Evolutionary conservation across 2,888 invertebrate species (phyloP), one percentile per base, ranked within the genome.

Genomic region (Scaptomyza polygonia): DNA sequence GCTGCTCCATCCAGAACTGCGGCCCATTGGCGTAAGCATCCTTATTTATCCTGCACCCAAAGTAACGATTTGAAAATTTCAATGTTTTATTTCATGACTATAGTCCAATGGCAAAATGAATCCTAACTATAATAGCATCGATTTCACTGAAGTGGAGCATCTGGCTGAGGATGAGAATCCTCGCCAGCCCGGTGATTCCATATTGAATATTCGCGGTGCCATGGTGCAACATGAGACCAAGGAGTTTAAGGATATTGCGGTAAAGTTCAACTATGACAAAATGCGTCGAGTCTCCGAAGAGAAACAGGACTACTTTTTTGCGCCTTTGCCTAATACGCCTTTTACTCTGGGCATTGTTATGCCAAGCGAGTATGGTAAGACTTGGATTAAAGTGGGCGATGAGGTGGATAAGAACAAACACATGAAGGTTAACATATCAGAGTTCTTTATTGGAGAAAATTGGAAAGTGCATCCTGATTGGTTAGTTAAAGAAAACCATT

Each of bases 61-160:
- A 0, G n/a, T 9, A 36, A 0, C 4, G 11, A 25, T 25, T 0
- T 12, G 18, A 14, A 14, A 5, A n/a, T 9, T 9, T 8, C 25
- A 4, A 2, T 12, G 1, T n/a, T 32, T 5, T 3, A 5, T 43
- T 45, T 7, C 8, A 14, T 11, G 12, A 14, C 1, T 25, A 3
- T 48, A 91, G 91, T 77, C 78, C 45, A 78, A 81, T 59, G 84
- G 84, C 3, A 83, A 75, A 18, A 92, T 96, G 59, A 98, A 97
- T 92, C 94, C 95, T n/a, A 98, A 98, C 91, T 99, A 97, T 92
- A 98, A 98, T 92, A 98, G 98, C 90, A 96, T 99, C 34, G 99
- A 99, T 92, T 93, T 99, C 63, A 95, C 96, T 2, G 99, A 99
- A 92, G 96, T 99, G 6, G 99, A 99, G 91, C 95, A 98, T 73